phyloP scores from a whole-genome alignment of 1,140 invertebrate species.

The Antheraea mylitta region DNA sequence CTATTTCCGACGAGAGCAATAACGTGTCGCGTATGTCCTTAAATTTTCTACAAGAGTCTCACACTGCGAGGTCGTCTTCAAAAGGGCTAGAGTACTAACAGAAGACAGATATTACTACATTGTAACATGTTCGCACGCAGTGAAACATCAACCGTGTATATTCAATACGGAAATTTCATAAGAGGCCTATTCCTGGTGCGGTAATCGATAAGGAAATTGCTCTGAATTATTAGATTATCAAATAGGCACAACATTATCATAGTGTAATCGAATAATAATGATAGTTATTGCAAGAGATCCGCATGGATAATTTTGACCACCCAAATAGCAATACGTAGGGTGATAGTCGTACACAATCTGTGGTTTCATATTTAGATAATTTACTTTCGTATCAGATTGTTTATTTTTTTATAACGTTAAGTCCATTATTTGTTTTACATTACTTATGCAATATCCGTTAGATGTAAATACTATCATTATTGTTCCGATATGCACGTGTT shows the following conservation, averaged over 20 bases:
- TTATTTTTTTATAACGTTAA: not conserved
- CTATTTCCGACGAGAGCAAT: constrained; percentile 47
- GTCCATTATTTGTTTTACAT: not conserved
- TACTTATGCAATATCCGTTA: not conserved
- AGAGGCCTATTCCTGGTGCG: not conserved
- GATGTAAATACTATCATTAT: not conserved
- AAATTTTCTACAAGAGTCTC: constrained; percentile 45
- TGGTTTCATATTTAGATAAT: constrained; percentile 1
- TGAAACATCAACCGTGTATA: constrained; percentile 23
- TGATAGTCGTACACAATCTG: not conserved
- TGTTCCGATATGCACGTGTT: not conserved
- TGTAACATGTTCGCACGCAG: constrained; percentile 30
- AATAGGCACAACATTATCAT: constrained; percentile 9
- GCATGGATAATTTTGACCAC: constrained; percentile 12
- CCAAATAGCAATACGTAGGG: constrained; percentile 5
- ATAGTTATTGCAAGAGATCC: constrained; percentile 5
- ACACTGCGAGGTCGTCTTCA: constrained; percentile 41
- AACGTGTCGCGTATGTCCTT: constrained; percentile 54
- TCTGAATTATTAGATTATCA: constrained; percentile 11
- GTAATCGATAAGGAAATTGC: constrained; percentile 5
- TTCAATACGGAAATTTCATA: constrained; percentile 8
- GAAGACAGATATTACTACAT: constrained; percentile 40
- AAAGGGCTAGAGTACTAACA: constrained; percentile 16
- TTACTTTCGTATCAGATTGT: not conserved
- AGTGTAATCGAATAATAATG: constrained; percentile 12